Base-by-base conservation (phyloP, 2,888 invertebrate species). In the Trissoscelio sp. region DNA sequence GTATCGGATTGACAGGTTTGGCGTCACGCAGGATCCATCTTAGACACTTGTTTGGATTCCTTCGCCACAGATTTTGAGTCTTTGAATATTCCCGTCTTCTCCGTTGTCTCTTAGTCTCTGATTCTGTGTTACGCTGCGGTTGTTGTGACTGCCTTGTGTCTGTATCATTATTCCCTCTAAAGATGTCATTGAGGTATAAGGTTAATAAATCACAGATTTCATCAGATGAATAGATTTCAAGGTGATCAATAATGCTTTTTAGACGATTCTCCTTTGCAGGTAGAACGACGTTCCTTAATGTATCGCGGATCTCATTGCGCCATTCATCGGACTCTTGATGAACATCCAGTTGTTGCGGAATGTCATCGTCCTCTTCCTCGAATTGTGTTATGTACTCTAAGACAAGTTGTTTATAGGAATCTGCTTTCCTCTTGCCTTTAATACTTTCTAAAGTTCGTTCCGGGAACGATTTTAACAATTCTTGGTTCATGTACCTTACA, bases 31-130 rank as follows among this genome's bases (percentile, higher is more conserved):
- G 48, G 7, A 83, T 44, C 11, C n/a, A 42, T 18, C 69, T n/a
- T 0, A 78, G n/a, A 18, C 85, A 85, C 4, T 72, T 81, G 11
- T 57, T 46, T 0, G 51, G 81, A 28, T 81, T 81, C 37, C 46
- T 82, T 5, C 58, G 72, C 83, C 82, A 83, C 1, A 73, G 22
- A 0, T 46, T 20, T 12, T 84, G 82, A 0, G 55, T 58, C 2
- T 12, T 72, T n/a, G 74, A 42, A 18, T 74, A 74, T 3, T 44
- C 34, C 5, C 12, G 16, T 11, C 74, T 44, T 16, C 12, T 24
- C 12, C 12, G 12, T 16, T 12, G 28, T 31, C 16, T 16, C n/a
- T 37, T 37, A 3, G 34, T 34, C 2, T 11, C 2, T 11, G 24
- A 34, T 34, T 11, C n/a, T 37, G 7, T 37, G 4, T n/a, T 3